Base-by-base conservation (phyloP, 2,113 vertebrate species). In the Nannospalax galili region DNA sequence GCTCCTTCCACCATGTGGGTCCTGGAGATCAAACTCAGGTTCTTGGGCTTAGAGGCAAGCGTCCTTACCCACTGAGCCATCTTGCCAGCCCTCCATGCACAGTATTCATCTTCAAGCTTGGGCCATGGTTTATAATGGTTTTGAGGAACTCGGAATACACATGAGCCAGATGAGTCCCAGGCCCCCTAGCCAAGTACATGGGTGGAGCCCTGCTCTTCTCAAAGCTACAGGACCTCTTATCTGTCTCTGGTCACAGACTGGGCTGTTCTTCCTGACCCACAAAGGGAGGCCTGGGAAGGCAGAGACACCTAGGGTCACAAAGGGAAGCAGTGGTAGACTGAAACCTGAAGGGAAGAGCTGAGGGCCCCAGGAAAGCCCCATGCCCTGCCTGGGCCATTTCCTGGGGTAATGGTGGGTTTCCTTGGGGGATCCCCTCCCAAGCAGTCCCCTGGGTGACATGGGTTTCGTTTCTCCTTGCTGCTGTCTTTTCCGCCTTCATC, bases 371-470 rank as follows among this genome's bases (percentile, higher is more conserved):
- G 52, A 95, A 92, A 92, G 62, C n/a, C 85, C 90, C 88, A n/a
- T 52, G 40, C 73, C 75, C 58, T n/a, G 72, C 26, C 75, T 60
- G 26, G 64, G 45, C 84, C 52, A 24, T 82, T 91, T 80, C 92
- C 81, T 94, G 90, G 52, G 72, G 64, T 60, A 11, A 60, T 22
- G 84, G 60, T 40, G 32, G 45, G 73, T 85, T 95, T 96, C 85
- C 73, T 78, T 69, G 48, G 78, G 62, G 90, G 72, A 81, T 72
- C 35, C 86, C 65, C 48, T 0, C 52, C 84, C 42, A 2, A 56
- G 35, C 26, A 5, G 42, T 30, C 58, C n/a, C 17, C 6, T 1
- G 35, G 64, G 85, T 45, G 37, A 52, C 85, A 24, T 35, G 2
- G 84, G 32, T 26, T 72, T 94, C 65, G 52, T 52, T 42, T 93